Evolutionary conservation across 1,140 invertebrate species (phyloP).

Genomic region (Ceratitis capitata): DNA sequence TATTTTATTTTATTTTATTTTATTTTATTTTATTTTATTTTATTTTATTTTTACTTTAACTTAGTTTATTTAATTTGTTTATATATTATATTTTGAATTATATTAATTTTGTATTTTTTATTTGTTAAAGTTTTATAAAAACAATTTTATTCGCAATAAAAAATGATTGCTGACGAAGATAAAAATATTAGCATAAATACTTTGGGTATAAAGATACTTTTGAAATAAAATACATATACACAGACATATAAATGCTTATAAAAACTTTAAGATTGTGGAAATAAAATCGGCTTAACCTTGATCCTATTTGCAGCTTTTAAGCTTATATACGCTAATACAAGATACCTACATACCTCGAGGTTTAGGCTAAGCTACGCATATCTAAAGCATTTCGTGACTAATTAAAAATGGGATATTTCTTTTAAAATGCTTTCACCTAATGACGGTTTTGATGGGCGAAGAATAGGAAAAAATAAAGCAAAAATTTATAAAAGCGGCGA

Average conservation of each 20-base stretch:
- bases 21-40: too few species aligned
- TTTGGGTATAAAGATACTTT: too few species aligned
- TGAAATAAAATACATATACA: background rate
- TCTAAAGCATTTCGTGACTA: background rate
- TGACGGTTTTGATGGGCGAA: background rate
- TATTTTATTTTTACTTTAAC: background rate
- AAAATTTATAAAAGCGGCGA: background rate
- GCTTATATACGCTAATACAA: background rate
- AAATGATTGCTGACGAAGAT: background rate
- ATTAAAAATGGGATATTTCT: background rate
- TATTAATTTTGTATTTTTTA: background rate
- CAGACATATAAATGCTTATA: too few species aligned
- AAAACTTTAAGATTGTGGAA: background rate
- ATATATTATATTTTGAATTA: background rate
- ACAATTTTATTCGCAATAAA: too few species aligned
- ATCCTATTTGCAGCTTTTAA: background rate
- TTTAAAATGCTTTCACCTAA: background rate
- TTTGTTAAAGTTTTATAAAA: too few species aligned
- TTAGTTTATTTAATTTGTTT: background rate
- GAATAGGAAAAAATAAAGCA: background rate
- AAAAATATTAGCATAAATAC: too few species aligned
- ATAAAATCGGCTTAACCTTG: conserved; percentile 1
- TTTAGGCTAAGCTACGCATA: background rate
- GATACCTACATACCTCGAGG: background rate
- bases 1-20: too few species aligned